Conservation (phyloP, 92 coral and sea anemone species). For the Porites divaricata region DNA sequence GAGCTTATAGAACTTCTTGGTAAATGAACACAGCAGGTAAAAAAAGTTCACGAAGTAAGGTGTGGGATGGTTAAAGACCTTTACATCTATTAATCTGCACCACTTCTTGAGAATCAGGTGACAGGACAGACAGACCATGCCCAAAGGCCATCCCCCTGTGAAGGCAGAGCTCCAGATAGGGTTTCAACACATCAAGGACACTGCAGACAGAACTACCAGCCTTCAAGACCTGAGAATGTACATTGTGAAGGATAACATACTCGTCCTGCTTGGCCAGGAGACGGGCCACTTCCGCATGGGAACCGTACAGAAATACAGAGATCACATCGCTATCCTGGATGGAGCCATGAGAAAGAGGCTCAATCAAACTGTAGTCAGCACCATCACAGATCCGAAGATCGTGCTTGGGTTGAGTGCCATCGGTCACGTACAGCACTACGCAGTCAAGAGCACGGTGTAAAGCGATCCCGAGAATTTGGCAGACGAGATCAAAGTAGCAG, state of each 20-base stretch:
- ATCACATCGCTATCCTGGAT: background rate
- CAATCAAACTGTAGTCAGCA: constrained; percentile 38
- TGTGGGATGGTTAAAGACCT: background rate
- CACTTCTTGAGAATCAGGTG: constrained; percentile 49
- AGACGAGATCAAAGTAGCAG: constrained; percentile 59
- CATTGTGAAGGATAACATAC: constrained; percentile 61
- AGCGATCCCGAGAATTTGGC: constrained; percentile 62
- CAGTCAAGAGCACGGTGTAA: constrained; percentile 67
- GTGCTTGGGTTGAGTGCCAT: constrained; percentile 59
- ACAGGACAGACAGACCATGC: constrained; percentile 52
- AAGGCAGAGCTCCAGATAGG: constrained; percentile 62
- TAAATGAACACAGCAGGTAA: too few species aligned
- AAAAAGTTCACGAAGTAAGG: background rate
- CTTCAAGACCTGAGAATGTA: constrained; percentile 48
- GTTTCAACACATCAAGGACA: constrained; percentile 68
- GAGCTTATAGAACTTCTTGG: too few species aligned
- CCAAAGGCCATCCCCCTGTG: constrained; percentile 71
- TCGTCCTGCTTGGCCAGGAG: constrained; percentile 39
- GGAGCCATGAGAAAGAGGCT: constrained; percentile 22
- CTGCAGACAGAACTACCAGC: constrained; percentile 60
- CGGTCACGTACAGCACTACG: constrained; percentile 63
- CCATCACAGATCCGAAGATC: constrained; percentile 52
- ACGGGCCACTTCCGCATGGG: constrained; percentile 59
- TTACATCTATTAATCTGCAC: constrained; percentile 32
- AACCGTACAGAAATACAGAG: constrained; percentile 64